Base-by-base conservation (phyloP, 1,140 invertebrate genomes). In the Elymnias hypermnestra region DNA sequence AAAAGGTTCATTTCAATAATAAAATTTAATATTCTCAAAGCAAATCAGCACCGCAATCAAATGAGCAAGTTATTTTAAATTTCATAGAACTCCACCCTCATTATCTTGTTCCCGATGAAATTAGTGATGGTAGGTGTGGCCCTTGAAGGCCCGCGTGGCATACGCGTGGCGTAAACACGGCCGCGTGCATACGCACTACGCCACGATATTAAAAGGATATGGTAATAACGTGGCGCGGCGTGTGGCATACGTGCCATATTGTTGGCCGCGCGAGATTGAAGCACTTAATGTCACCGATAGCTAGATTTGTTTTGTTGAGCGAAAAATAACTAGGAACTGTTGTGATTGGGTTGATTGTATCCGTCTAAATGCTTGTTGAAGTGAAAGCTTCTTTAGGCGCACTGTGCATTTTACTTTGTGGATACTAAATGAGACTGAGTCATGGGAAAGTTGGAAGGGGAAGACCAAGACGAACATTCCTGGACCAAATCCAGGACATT, bases 121-220 rank as follows among this genome's bases (percentile, higher is more conserved):
- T 72, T 72, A 70, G 60, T 62, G 61, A 57, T 60, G 60, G 54
- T 61, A 52, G 52, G 57, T 60, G 63, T 53, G 46, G 63, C 56
- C 47, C 72, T 78, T 41, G 57, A 73, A 39, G 28, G 17, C 40
- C 19, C 72, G 44, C 66, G 68, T 70, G 71, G 50, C 61, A 18
- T 25, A 31, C 59, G 46, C 64, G 72, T 75, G 70, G 26, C 61
- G 47, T 51, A 71, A 72, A 74, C 67, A 72, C 45, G 36, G 56
- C 21, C 65, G 60, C 71, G 72, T 76, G 72, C 51, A 57, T 45
- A 47, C 42, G 71, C 71, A 77, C 68, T 53, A 43, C 43, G 12
- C 38, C 39, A 26, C 43, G 22, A 69, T 78, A 78, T 78, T 78
- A 77, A 72, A 72, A 59, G 60, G 64, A 70, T 72, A 70, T 69